A percentile compares a stretch with the other conserved stretches of the same genome.
These are phyloP conservation scores for Alligator sinensis DNA, from an alignment of 2,113 vertebrate species.

Conservation along the genomic window DNA sequence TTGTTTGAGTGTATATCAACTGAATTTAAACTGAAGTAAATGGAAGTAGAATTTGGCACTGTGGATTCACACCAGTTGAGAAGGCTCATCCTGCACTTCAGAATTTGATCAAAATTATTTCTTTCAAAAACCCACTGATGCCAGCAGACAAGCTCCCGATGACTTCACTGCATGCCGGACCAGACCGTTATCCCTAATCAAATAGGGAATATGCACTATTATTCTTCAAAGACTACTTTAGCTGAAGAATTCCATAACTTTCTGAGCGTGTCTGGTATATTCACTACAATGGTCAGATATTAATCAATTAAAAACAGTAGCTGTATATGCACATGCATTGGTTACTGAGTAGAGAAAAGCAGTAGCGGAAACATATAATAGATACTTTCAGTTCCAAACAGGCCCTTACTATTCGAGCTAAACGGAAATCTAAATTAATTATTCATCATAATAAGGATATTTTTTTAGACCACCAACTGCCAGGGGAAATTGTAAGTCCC, in stretches of 20 bases:
- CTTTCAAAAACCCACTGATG: neutral
- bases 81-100: neutral
- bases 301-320: neutral
- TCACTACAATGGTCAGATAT: neutral
- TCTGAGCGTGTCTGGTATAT: neutral
- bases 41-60: neutral
- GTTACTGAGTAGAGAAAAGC: neutral
- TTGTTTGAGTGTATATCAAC: neutral
- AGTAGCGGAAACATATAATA: neutral
- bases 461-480: neutral
- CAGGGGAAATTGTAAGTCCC: neutral
- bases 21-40: neutral
- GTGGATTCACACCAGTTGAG: neutral
- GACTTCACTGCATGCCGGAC: neutral
- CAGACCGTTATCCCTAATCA: neutral
- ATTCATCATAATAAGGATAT: neutral
- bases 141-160: neutral
- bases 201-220: neutral
- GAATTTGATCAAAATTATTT: neutral
- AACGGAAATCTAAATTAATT: neutral
- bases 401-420: neutral
- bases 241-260: neutral
- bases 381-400: neutral
- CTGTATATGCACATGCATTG: neutral
- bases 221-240: neutral